Evolutionary conservation across 2,797 vertebrate genomes (phyloP).

Genomic region (Limnodromus scolopaceus): DNA sequence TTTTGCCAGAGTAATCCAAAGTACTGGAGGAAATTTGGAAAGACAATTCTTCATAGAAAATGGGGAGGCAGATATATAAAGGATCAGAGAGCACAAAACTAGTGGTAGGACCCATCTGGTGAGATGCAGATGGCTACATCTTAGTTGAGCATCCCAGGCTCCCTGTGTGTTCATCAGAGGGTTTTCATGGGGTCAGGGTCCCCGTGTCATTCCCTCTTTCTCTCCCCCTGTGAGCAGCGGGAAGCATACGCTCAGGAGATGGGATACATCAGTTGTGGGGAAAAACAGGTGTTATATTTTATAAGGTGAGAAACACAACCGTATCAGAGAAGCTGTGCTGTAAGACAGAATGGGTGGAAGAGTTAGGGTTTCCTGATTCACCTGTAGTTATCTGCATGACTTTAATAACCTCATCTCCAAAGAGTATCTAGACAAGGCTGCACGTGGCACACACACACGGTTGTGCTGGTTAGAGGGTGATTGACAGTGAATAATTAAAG

Average conservation of each 20-base stretch:
- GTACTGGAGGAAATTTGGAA: not conserved
- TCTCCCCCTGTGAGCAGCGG: not conserved
- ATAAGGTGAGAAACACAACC: not conserved
- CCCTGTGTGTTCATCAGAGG: not conserved
- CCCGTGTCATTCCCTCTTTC: not conserved
- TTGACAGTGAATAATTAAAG: constrained; percentile 12
- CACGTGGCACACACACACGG: accelerated
- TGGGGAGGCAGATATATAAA: not conserved
- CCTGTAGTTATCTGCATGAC: not conserved
- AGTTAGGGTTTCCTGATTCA: not conserved
- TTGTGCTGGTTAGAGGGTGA: not conserved
- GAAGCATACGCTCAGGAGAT: not conserved
- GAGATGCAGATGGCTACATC: not conserved
- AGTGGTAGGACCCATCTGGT: not conserved
- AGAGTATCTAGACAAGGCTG: not conserved
- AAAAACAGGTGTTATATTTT: not conserved
- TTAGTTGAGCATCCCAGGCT: not conserved
- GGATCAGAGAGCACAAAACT: not conserved
- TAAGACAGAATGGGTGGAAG: not conserved
- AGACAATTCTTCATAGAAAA: not conserved
- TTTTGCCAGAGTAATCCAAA: not conserved
- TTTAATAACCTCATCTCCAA: not conserved
- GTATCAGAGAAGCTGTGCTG: not conserved
- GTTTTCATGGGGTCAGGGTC: not conserved
- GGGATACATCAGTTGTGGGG: accelerated